These are phyloP conservation scores for Zoanthus gigantus DNA, from an alignment of 92 coral and sea anemone genomes.

Conservation along the genomic window DNA sequence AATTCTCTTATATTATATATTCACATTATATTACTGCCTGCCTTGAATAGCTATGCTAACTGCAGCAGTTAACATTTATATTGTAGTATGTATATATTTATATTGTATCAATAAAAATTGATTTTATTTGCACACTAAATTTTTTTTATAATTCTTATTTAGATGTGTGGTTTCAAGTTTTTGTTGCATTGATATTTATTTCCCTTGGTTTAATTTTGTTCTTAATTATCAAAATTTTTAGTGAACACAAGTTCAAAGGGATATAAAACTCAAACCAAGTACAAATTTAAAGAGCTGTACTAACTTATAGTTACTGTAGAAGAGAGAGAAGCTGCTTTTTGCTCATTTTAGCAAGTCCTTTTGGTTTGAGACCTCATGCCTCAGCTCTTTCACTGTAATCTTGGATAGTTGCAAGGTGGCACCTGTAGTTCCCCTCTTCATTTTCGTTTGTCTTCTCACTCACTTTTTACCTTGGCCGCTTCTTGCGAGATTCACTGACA, in stretches of 20 bases:
- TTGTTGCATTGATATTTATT: slow-evolving; percentile 1
- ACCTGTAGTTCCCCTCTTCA: not conserved
- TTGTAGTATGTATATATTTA: too few relatives aligned
- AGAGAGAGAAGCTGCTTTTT: slow-evolving; percentile 9
- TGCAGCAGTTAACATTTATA: too few relatives aligned
- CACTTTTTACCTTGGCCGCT: too few relatives aligned
- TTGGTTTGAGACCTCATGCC: slow-evolving; percentile 14
- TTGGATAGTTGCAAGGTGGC: not conserved
- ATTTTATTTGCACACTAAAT: not conserved
- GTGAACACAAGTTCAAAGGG: slow-evolving; percentile 1
- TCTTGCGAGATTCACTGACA: not conserved
- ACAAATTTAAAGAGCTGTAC: slow-evolving; percentile 1
- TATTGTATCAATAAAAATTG: not conserved
- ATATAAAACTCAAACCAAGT: slow-evolving; percentile 10
- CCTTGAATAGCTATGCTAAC: not conserved
- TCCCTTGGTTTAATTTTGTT: not conserved
- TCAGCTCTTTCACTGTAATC: slow-evolving; percentile 2
- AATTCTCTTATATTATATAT: not conserved
- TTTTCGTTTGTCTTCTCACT: not conserved
- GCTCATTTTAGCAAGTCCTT: slow-evolving; percentile 7
- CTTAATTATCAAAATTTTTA: not conserved
- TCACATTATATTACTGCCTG: not conserved
- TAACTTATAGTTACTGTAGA: not conserved
- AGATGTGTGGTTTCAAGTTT: slow-evolving; percentile 7
- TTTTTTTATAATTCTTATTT: not conserved